These are phyloP conservation scores for Hydropotes inermis DNA, from an alignment of 2,113 vertebrate genomes.

Conservation along the genomic window DNA sequence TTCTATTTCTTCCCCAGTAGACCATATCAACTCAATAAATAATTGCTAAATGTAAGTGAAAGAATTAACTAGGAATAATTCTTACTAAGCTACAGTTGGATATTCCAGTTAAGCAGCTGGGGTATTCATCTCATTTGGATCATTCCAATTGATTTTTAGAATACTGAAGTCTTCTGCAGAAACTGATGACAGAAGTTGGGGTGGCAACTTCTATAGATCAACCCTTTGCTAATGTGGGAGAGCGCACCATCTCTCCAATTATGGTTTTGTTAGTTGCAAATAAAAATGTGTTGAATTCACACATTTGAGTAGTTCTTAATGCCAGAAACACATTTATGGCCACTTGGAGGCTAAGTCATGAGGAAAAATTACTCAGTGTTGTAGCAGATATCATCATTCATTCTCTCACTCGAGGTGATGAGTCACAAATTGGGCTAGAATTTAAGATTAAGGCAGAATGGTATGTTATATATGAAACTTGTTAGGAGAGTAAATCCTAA, in stretches of 20 bases:
- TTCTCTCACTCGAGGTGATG: conserved; percentile 11
- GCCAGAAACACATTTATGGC: conserved; percentile 1
- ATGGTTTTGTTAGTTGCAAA: conserved; percentile 5
- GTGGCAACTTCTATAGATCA: background rate
- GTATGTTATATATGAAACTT: background rate
- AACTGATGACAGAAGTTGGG: background rate
- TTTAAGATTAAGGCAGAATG: conserved; percentile 14
- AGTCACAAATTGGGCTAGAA: conserved; percentile 22
- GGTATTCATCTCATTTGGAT: background rate
- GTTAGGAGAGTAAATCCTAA: background rate
- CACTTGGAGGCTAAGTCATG: background rate
- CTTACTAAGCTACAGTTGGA: background rate
- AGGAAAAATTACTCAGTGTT: conserved; percentile 28
- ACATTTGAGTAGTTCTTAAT: conserved; percentile 35
- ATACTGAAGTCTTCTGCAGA: background rate
- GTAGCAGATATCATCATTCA: background rate
- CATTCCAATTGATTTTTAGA: background rate
- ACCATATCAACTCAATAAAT: background rate
- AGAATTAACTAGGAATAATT: background rate
- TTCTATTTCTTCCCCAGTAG: background rate
- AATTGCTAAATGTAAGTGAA: background rate
- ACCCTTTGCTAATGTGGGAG: background rate
- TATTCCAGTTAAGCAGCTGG: background rate
- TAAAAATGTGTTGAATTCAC: background rate
- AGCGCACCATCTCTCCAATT: background rate